Evolutionary conservation across 2,113 vertebrate species (phyloP).

Genomic region (Saccopteryx leptura): DNA sequence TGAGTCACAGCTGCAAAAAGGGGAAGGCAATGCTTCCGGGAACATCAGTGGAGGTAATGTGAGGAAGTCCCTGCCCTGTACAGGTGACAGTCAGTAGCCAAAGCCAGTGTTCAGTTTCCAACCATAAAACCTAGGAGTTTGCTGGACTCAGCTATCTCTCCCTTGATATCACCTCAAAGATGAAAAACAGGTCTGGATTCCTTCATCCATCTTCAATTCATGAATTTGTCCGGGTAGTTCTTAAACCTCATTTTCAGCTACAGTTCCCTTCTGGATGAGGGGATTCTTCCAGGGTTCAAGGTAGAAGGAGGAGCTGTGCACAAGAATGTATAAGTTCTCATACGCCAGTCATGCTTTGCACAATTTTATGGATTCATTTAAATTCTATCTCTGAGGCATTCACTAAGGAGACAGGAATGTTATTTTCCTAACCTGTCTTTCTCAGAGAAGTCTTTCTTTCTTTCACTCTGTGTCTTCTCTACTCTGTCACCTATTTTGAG

Average conservation of each 20-base stretch:
- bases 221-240: not conserved
- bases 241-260: not conserved
- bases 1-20: not conserved
- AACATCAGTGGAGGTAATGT: not conserved
- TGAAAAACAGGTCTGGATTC: not conserved
- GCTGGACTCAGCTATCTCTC: not conserved
- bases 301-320: not conserved
- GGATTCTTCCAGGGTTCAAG: not conserved
- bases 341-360: fast-evolving
- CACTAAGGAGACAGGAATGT: not conserved
- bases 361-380: fast-evolving
- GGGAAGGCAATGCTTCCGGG: not conserved
- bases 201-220: not conserved
- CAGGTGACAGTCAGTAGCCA: not conserved
- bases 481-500: not conserved
- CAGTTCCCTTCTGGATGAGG: not conserved
- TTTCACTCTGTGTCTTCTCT: not conserved
- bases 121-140: not conserved
- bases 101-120: not conserved
- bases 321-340: not conserved
- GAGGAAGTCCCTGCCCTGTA: not conserved
- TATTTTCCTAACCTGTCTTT: not conserved
- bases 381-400: not conserved
- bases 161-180: not conserved
- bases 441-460: not conserved